These are phyloP conservation scores for Callospermophilus lateralis DNA, from an alignment of 2,113 vertebrate species.

Conservation along the genomic window DNA sequence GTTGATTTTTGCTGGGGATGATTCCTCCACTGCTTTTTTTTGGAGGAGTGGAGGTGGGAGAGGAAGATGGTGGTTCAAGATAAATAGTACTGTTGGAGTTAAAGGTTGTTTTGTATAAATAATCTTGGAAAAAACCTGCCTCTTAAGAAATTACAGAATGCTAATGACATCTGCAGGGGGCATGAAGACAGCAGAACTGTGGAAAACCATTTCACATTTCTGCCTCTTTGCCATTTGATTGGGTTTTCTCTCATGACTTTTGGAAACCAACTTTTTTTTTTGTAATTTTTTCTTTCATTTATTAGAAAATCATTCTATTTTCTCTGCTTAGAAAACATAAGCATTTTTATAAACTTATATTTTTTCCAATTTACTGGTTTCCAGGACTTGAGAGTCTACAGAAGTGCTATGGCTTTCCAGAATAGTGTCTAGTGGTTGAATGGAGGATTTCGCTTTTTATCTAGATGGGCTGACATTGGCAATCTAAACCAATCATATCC, in stretches of 20 bases:
- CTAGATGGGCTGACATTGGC: background rate
- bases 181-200: background rate
- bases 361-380: background rate
- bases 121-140: background rate
- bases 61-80: background rate
- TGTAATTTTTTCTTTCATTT: background rate
- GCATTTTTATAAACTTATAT: background rate
- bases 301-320: background rate
- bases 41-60: accelerated
- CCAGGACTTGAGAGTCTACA: background rate
- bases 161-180: background rate
- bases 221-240: background rate
- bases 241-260: background rate
- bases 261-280: background rate
- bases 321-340: background rate
- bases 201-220: background rate
- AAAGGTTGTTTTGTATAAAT: conserved; percentile 18
- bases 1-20: background rate
- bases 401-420: background rate
- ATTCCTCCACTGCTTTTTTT: background rate
- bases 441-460: conserved; percentile 33
- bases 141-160: conserved; percentile 43
- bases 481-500: background rate
- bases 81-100: background rate
- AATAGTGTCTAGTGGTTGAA: background rate